Percentiles rank a stretch among this genome's conserved stretches.
Conservation (phyloP, 2,888 invertebrate genomes). For the Lepidocyrtinus sp. region DNA sequence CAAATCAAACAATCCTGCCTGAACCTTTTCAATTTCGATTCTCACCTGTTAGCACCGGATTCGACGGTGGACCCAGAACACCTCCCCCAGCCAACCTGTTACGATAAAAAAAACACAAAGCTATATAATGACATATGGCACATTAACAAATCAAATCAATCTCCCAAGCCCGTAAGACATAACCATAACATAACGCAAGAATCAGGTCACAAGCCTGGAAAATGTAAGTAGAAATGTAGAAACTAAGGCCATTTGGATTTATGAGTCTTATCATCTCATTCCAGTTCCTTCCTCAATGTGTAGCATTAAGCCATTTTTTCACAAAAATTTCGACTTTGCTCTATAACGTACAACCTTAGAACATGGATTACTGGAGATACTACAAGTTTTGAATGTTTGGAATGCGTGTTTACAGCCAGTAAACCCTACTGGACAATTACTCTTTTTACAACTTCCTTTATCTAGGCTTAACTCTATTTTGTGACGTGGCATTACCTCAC, state of each 20-base stretch:
- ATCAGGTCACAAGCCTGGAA: neutral
- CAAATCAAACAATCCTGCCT: too few relatives aligned
- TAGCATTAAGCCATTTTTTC: neutral
- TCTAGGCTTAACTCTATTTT: slow-evolving; percentile 55
- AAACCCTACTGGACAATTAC: slow-evolving; percentile 54
- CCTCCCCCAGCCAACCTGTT: slow-evolving; percentile 69
- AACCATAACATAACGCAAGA: neutral
- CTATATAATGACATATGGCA: too few relatives aligned
- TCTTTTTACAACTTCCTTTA: slow-evolving; percentile 57
- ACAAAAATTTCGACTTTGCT: too few relatives aligned
- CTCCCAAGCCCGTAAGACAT: neutral
- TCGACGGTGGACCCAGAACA: slow-evolving; percentile 61
- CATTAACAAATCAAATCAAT: neutral
- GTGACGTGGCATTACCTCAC: slow-evolving; percentile 48
- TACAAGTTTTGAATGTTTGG: too few relatives aligned
- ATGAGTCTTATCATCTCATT: too few relatives aligned
- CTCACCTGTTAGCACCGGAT: slow-evolving; percentile 66
- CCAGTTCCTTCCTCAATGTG: neutral
- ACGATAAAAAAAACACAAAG: too few relatives aligned
- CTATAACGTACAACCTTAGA: neutral
- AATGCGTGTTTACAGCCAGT: slow-evolving; percentile 49
- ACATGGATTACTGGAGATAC: too few relatives aligned
- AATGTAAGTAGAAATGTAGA: neutral
- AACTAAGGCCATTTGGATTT: too few relatives aligned
- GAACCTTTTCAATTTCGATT: too few relatives aligned